These are phyloP conservation scores for Athene noctua DNA, from an alignment of 2,113 vertebrate species.

Conservation along the genomic window DNA sequence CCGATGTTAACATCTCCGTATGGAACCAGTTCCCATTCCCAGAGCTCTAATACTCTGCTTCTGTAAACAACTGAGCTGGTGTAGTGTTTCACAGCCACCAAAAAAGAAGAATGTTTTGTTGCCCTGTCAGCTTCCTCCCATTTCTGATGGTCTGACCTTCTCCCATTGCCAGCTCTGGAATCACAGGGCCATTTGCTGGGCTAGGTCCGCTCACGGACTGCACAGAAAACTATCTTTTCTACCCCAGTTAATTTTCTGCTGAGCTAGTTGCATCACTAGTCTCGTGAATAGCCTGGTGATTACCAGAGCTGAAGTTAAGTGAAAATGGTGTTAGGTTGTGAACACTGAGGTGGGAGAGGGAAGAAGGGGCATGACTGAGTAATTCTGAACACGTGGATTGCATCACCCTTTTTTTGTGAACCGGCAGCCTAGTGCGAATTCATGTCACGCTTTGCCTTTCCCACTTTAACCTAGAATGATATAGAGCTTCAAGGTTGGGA, in stretches of 20 bases:
- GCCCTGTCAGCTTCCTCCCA: background rate
- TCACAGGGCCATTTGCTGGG: background rate
- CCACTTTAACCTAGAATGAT: background rate
- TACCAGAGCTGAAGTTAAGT: background rate
- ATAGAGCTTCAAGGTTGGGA: background rate
- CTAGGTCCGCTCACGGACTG: background rate
- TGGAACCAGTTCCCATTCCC: background rate
- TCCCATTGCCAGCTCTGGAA: background rate
- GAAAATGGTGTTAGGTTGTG: background rate
- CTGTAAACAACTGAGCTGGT: background rate
- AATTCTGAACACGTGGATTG: background rate
- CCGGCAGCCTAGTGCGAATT: background rate
- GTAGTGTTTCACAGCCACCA: background rate
- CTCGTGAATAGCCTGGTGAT: background rate
- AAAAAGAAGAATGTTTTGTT: background rate
- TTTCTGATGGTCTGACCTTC: background rate
- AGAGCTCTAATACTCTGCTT: background rate
- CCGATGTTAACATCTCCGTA: background rate
- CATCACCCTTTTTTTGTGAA: background rate
- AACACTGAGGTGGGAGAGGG: background rate
- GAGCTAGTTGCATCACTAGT: background rate
- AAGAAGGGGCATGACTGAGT: background rate
- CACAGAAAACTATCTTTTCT: background rate
- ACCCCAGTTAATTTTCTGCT: background rate
- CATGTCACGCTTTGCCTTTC: fast-evolving